These are phyloP conservation scores for Beaufortia kweichowensis DNA, from an alignment of 2,113 vertebrate species.

Conservation along the genomic window DNA sequence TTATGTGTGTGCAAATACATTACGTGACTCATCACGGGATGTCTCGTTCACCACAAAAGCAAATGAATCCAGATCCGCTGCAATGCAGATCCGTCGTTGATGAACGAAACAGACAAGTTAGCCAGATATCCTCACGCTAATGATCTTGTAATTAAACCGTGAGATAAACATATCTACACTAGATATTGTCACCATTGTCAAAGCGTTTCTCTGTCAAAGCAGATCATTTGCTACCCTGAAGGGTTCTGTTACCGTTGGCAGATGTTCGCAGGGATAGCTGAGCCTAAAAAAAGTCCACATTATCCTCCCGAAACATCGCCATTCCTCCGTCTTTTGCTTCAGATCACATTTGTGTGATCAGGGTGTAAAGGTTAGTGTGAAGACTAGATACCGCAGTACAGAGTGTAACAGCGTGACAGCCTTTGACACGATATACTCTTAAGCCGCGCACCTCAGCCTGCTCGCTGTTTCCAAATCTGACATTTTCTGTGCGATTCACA, in stretches of 20 bases:
- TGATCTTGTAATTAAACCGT: conserved; percentile 20
- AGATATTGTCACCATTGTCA: conserved; percentile 3
- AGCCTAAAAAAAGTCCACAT: conserved; percentile 22
- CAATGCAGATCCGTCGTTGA: not conserved
- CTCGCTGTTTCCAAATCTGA: conserved; percentile 20
- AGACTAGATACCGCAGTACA: conserved; percentile 6
- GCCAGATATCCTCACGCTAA: conserved; percentile 1
- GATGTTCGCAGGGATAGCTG: conserved; percentile 17
- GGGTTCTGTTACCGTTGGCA: conserved; percentile 24
- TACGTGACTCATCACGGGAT: not conserved
- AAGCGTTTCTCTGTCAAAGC: not conserved
- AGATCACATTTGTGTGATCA: conserved; percentile 50
- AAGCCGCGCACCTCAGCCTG: not conserved
- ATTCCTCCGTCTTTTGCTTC: conserved; percentile 10
- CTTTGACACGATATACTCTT: conserved; percentile 40
- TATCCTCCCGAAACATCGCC: conserved; percentile 30
- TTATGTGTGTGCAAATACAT: not conserved
- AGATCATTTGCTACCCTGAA: not conserved
- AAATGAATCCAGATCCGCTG: not conserved
- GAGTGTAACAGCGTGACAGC: conserved; percentile 39
- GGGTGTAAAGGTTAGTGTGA: conserved; percentile 37
- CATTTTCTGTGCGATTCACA: conserved; percentile 19
- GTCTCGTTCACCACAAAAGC: not conserved
- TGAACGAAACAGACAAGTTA: not conserved
- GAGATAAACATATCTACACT: conserved; percentile 31